Evolutionary conservation across 1,140 invertebrate species (phyloP).

Genomic region (Oedothorax gibbosus): DNA sequence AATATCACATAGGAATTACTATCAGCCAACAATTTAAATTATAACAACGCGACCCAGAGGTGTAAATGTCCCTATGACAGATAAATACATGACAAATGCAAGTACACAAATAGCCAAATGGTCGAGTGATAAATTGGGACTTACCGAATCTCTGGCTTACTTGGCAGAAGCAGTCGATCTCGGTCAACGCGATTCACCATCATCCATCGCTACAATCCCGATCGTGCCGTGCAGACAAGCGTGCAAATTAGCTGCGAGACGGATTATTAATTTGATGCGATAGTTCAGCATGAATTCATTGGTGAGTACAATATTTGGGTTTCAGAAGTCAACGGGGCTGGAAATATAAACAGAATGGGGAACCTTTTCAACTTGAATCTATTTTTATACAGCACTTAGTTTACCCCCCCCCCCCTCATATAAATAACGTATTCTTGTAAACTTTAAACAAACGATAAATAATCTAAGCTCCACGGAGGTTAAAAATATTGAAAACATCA

Average conservation of each 20-base stretch:
- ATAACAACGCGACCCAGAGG: neutral
- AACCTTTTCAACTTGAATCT: too few species aligned
- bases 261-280: conserved; percentile 28
- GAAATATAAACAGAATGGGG: too few species aligned
- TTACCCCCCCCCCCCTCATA: too few species aligned
- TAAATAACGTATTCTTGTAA: too few species aligned
- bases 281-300: neutral
- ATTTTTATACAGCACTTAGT: too few species aligned
- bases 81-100: conserved; percentile 27
- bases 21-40: too few species aligned
- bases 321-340: too few species aligned
- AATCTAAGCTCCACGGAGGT: too few species aligned
- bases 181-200: conserved; percentile 17
- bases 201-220: conserved; percentile 17
- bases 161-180: neutral
- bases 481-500: too few species aligned
- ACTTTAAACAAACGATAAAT: too few species aligned
- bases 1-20: too few species aligned
- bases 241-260: neutral
- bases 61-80: conserved; percentile 1
- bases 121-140: conserved; percentile 6
- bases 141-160: conserved; percentile 2
- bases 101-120: conserved; percentile 3
- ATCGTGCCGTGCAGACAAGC: conserved; percentile 5
- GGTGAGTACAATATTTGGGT: too few species aligned